phyloP scores from a whole-genome alignment of 2,113 vertebrate species.

The Apeltes quadracus region DNA sequence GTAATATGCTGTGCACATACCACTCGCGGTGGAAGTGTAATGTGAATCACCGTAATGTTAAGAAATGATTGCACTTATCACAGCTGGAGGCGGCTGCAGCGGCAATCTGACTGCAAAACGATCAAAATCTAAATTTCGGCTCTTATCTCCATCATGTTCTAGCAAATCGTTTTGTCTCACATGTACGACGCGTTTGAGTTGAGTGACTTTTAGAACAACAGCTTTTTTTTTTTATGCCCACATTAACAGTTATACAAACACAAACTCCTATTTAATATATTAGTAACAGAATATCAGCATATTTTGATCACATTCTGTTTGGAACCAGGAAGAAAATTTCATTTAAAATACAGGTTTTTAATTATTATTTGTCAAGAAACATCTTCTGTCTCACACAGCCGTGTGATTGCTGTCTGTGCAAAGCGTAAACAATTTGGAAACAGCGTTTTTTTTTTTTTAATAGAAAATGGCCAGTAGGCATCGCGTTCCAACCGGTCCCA shows the following conservation, averaged over 20 bases:
- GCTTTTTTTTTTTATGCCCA: too few relatives aligned
- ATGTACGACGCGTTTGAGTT: slow-evolving; percentile 31
- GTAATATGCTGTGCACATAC: slow-evolving; percentile 26
- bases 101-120: slow-evolving; percentile 55
- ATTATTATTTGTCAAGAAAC: slow-evolving; percentile 22
- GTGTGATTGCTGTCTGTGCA: slow-evolving; percentile 65
- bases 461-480: slow-evolving; percentile 75
- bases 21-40: slow-evolving; percentile 31
- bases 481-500: slow-evolving; percentile 79
- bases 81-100: slow-evolving; percentile 56
- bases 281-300: neutral
- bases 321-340: neutral
- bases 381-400: slow-evolving; percentile 30
- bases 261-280: neutral
- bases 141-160: slow-evolving; percentile 9
- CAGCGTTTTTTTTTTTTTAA: slow-evolving; percentile 62
- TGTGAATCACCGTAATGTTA: slow-evolving; percentile 54
- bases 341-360: slow-evolving; percentile 4
- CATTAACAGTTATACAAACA: too few relatives aligned
- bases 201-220: slow-evolving; percentile 25
- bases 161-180: slow-evolving; percentile 25
- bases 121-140: slow-evolving; percentile 17
- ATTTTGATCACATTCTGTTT: slow-evolving; percentile 7
- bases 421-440: slow-evolving; percentile 75
- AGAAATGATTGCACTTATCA: slow-evolving; percentile 65